Conservation (phyloP, 2,113 vertebrate genomes). For the Platysternon megacephalum region DNA sequence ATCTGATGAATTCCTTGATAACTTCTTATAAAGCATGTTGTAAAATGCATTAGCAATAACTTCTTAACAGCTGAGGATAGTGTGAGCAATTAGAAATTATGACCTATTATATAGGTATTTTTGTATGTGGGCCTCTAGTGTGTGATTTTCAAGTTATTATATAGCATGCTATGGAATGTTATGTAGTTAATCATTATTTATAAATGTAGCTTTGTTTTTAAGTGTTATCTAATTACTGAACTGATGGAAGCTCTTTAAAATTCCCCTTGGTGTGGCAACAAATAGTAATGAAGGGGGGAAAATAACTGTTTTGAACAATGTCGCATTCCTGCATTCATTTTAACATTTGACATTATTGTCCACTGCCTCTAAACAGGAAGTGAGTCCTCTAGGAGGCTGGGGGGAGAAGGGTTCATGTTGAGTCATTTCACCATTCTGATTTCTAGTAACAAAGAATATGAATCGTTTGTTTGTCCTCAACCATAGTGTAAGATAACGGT, state of each 20-base stretch:
- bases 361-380: background rate
- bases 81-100: background rate
- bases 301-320: background rate
- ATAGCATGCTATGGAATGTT: background rate
- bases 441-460: background rate
- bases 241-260: background rate
- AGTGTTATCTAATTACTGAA: background rate
- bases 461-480: constrained; percentile 49
- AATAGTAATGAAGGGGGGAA: background rate
- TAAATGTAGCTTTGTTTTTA: background rate
- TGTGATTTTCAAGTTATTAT: background rate
- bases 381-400: background rate
- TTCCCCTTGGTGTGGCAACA: background rate
- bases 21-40: background rate
- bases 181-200: background rate
- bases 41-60: constrained; percentile 23
- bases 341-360: background rate
- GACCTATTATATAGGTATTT: background rate
- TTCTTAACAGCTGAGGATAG: constrained; percentile 11
- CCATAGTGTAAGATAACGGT: background rate
- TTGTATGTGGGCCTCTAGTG: background rate
- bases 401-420: background rate
- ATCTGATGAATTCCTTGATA: constrained; percentile 25
- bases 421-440: background rate
- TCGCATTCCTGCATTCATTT: background rate